Base-by-base conservation (phyloP, 1,140 invertebrate genomes). In the Diuraphis noxia region DNA sequence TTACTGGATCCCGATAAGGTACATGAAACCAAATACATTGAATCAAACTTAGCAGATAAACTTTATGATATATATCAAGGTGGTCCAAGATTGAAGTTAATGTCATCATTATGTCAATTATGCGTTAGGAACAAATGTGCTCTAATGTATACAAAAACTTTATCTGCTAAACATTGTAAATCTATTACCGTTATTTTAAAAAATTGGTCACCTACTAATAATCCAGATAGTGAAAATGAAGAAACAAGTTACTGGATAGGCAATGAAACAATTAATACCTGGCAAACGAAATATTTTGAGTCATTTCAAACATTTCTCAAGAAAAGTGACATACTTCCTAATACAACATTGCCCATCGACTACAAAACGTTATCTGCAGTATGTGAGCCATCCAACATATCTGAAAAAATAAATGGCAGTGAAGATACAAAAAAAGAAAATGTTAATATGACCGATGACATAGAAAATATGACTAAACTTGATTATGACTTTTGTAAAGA, bases 191-290 rank as follows among this genome's bases (percentile, higher is more conserved):
- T 52, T 36, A 63, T 92, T 30, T 77, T 93, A 52, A 92, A 93
- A 88, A 92, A 91, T 81, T 82, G 88, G 88, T 34, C 25, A 6
- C 43, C 34, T 19, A 43, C 2, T 34, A 92, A 92, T 85, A 43
- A 92, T 46, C 17, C 77, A 30, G 56, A 92, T 17, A 81, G 89
- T 81, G 82, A 87, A 43, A 38, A 79, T 21, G 34, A 81, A 46
- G 88, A 89, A 72, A 77, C 87, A 21, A 92, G 91, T 43, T 93
- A 84, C 79, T 93, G 92, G 93, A 91, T 93, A 40, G 92, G 93
- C 13, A 93, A 93, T 91, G 82, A 92, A 25, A 92, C 92, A 21
- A 88, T 93, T 79, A 93, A 93, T 91, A 89, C 19, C 21, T 93
- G 93, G 93, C 41, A 88, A 0, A 36, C 72, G 5, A 52, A 92